Evolutionary conservation across 53 echinoderm and acorn worm species (phyloP).

Genomic region (Echinarachnius parma): DNA sequence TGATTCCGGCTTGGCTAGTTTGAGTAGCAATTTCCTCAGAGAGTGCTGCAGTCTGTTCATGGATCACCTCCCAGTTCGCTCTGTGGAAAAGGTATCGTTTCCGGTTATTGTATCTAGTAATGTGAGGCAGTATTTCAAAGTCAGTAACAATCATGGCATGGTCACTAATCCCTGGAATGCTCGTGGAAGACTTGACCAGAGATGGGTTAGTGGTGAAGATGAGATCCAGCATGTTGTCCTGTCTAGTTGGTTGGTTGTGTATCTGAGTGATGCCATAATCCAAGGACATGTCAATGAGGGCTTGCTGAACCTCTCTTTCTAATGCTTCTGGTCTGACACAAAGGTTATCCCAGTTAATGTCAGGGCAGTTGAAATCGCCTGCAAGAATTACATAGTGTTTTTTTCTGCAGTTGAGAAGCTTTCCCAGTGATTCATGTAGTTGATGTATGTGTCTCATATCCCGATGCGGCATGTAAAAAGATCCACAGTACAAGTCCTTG

Average conservation of each 20-base stretch:
- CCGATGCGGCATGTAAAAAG: constrained; percentile 32
- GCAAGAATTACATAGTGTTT: constrained; percentile 25
- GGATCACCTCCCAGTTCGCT: constrained; percentile 12
- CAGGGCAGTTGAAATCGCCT: constrained; percentile 32
- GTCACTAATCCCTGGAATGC: constrained; percentile 2
- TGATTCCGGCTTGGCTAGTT: background rate
- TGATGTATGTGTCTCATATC: constrained; percentile 12
- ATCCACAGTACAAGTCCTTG: constrained; percentile 10
- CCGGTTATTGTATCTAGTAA: constrained; percentile 6
- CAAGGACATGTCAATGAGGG: constrained; percentile 5
- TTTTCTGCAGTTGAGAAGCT: background rate
- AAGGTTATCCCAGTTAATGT: constrained; percentile 32
- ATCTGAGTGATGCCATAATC: constrained; percentile 1
- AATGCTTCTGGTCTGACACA: background rate
- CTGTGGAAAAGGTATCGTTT: constrained; percentile 14
- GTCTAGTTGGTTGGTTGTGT: constrained; percentile 9
- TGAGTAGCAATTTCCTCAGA: background rate
- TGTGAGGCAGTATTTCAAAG: constrained; percentile 18
- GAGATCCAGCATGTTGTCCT: constrained; percentile 31
- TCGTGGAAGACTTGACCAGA: constrained; percentile 15
- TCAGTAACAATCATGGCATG: constrained; percentile 19
- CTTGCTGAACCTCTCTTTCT: constrained; percentile 22
- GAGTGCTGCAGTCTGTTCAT: background rate
- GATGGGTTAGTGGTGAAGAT: constrained; percentile 30
- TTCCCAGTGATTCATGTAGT: background rate